These are phyloP conservation scores for Dusona sp. DNA, from an alignment of 2,888 invertebrate species.

Conservation along the genomic window DNA sequence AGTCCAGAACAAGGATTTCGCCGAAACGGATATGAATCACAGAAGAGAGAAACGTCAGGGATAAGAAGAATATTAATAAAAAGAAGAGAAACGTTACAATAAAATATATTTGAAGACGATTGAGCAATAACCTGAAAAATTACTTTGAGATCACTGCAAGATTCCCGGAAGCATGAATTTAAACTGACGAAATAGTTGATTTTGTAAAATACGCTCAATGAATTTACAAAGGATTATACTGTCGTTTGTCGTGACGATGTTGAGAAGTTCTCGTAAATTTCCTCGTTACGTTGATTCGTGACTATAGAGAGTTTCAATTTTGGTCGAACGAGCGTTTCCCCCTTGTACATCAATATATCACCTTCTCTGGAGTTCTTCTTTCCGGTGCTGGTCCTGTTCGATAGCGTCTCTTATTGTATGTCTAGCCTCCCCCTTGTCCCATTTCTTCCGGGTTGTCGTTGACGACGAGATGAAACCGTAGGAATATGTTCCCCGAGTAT, in stretches of 20 bases:
- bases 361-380: not conserved
- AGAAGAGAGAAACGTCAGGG: not conserved
- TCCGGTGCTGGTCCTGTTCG: not conserved
- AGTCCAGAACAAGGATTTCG: not conserved
- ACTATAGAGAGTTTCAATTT: constrained; percentile 32
- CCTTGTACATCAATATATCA: constrained; percentile 19
- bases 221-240: not conserved
- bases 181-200: not conserved
- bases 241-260: constrained; percentile 3
- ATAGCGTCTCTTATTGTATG: constrained; percentile 9
- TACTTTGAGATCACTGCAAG: not conserved
- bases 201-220: not conserved
- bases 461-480: constrained; percentile 29
- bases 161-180: not conserved
- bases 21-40: not conserved
- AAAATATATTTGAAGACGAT: not conserved
- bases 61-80: not conserved
- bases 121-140: not conserved
- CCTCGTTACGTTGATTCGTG: constrained; percentile 11
- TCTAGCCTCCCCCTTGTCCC: constrained; percentile 9
- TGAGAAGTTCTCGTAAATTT: not conserved
- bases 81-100: not conserved
- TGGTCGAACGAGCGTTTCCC: constrained; percentile 6
- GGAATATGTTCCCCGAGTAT: constrained; percentile 40
- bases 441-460: constrained; percentile 2